Conservation (phyloP, 2,113 vertebrate species). For the Taxidea taxus region DNA sequence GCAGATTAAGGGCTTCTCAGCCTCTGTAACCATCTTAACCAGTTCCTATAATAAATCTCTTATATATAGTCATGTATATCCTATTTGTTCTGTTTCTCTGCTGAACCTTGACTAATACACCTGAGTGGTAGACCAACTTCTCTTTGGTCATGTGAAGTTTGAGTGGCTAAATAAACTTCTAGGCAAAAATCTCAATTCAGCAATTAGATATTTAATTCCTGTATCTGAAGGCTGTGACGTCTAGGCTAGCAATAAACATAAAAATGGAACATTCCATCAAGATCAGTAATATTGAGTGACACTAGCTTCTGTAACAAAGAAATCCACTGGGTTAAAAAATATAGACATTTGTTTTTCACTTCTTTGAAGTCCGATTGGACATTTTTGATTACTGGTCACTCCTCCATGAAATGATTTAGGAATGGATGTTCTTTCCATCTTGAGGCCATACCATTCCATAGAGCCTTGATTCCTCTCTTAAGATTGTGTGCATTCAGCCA, state of each 20-base stretch:
- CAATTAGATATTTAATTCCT: not conserved
- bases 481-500: not conserved
- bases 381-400: not conserved
- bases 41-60: not conserved
- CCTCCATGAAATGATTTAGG: not conserved
- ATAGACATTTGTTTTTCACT: not conserved
- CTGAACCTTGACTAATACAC: not conserved
- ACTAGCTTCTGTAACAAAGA: not conserved
- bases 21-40: not conserved
- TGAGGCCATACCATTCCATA: not conserved
- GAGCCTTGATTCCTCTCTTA: not conserved
- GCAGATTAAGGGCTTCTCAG: not conserved
- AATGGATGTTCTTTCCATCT: not conserved
- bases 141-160: not conserved
- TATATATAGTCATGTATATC: not conserved
- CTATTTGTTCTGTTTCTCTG: not conserved
- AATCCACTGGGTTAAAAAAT: not conserved
- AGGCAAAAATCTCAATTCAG: not conserved
- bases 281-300: not conserved
- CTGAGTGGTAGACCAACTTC: not conserved
- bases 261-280: not conserved
- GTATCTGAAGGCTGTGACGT: not conserved
- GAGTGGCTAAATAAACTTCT: not conserved
- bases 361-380: not conserved
- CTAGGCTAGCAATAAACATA: not conserved